Conservation (phyloP, 2,113 vertebrate species). For the Ailuropoda melanoleuca region DNA sequence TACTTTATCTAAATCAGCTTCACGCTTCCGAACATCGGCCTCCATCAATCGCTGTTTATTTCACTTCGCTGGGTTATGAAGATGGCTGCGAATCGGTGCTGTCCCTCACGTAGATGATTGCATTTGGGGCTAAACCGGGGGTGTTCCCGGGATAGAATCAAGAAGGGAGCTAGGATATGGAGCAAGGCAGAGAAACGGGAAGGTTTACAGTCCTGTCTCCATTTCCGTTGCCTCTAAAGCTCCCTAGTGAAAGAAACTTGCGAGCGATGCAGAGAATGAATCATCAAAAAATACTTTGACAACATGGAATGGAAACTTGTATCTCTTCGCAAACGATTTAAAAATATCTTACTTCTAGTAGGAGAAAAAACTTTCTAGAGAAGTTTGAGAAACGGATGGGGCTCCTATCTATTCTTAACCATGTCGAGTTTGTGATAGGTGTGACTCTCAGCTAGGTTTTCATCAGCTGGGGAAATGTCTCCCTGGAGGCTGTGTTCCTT, state of each 20-base stretch:
- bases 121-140: not conserved
- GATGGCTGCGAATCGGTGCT: not conserved
- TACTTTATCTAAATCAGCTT: slow-evolving; percentile 36
- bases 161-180: not conserved
- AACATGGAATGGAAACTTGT: not conserved
- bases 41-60: slow-evolving; percentile 34
- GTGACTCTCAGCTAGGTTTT: not conserved
- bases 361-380: not conserved
- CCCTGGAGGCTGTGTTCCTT: not conserved
- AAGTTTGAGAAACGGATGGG: not conserved
- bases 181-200: not conserved
- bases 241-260: not conserved
- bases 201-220: not conserved
- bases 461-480: not conserved
- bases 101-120: not conserved
- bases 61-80: slow-evolving; percentile 15
- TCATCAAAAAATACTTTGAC: not conserved
- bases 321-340: not conserved
- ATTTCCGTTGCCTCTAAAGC: not conserved
- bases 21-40: not conserved
- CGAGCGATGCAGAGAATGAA: not conserved
- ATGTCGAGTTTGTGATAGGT: not conserved
- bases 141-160: not conserved
- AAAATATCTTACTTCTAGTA: not conserved
- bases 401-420: not conserved